Evolutionary conservation across 2,888 invertebrate species (phyloP).

Genomic region (Melieria crassipennis): DNA sequence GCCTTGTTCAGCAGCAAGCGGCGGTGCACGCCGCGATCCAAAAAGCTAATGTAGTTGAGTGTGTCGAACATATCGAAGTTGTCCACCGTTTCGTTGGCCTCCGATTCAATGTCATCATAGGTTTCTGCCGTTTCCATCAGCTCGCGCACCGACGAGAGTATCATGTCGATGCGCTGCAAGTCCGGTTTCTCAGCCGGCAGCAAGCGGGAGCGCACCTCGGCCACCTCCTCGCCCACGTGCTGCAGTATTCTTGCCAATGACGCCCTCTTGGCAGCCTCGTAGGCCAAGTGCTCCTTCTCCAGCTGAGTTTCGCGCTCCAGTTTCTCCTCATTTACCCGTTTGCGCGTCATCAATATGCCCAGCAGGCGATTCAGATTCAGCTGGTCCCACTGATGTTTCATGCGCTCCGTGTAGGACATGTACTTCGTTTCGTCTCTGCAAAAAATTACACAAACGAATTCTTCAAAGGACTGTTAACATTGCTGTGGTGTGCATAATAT

Average conservation of each 20-base stretch:
- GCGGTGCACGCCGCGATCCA: slow-evolving; percentile 57
- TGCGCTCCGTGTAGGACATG: slow-evolving; percentile 53
- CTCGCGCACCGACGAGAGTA: slow-evolving; percentile 49
- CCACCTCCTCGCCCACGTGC: slow-evolving; percentile 56
- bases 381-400: slow-evolving; percentile 69
- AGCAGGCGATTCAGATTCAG: slow-evolving; percentile 73
- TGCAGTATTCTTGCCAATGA: slow-evolving; percentile 52
- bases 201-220: slow-evolving; percentile 59
- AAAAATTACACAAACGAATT: not conserved
- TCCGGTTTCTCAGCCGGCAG: slow-evolving; percentile 66
- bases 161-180: slow-evolving; percentile 57
- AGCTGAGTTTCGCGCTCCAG: slow-evolving; percentile 71
- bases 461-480: not conserved
- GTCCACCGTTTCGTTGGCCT: slow-evolving; percentile 46
- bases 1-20: slow-evolving; percentile 58
- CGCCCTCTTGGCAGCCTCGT: slow-evolving; percentile 61
- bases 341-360: slow-evolving; percentile 62
- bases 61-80: slow-evolving; percentile 48
- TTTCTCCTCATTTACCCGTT: slow-evolving; percentile 61
- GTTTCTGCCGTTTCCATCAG: slow-evolving; percentile 46
- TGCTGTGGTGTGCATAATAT: not conserved
- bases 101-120: slow-evolving; percentile 47
- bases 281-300: slow-evolving; percentile 74
- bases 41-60: slow-evolving; percentile 59
- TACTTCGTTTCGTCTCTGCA: slow-evolving; percentile 16